These are phyloP conservation scores for Rhogogaster chlorosoma DNA, from an alignment of 2,888 invertebrate genomes.

Conservation along the genomic window DNA sequence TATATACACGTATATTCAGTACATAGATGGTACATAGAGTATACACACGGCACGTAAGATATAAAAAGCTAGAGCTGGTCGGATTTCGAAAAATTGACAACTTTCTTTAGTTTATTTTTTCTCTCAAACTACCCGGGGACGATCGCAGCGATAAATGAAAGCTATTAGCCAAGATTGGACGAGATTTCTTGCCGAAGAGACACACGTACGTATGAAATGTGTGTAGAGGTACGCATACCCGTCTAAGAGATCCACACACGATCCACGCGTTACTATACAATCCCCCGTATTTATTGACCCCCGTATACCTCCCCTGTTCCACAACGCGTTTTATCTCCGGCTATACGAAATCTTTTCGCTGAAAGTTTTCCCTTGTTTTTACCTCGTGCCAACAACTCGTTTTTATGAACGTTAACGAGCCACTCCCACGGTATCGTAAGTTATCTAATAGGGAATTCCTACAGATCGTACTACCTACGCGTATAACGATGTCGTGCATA, in stretches of 20 bases:
- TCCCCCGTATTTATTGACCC: conserved; percentile 1
- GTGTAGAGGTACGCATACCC: neutral
- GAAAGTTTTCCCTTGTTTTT: conserved; percentile 31
- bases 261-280: neutral
- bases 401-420: conserved; percentile 38
- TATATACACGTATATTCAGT: neutral
- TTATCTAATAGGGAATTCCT: conserved; percentile 18
- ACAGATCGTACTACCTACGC: neutral
- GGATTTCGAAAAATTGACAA: conserved; percentile 18
- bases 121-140: neutral
- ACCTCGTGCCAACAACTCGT: conserved; percentile 15
- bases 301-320: neutral
- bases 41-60: neutral
- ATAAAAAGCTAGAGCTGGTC: neutral
- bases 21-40: neutral
- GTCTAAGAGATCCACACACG: neutral
- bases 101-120: conserved; percentile 7
- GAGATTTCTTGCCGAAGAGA: conserved; percentile 33
- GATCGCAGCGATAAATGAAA: conserved; percentile 30
- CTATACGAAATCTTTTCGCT: conserved; percentile 13
- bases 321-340: conserved; percentile 9
- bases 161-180: conserved; percentile 46
- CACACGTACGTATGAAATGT: conserved; percentile 1
- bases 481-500: conserved; percentile 6
- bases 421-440: conserved; percentile 17